Percentiles rank a stretch among this genome's conserved stretches.
Conservation (phyloP, 2,888 invertebrate species). For the Conus canariensis region DNA sequence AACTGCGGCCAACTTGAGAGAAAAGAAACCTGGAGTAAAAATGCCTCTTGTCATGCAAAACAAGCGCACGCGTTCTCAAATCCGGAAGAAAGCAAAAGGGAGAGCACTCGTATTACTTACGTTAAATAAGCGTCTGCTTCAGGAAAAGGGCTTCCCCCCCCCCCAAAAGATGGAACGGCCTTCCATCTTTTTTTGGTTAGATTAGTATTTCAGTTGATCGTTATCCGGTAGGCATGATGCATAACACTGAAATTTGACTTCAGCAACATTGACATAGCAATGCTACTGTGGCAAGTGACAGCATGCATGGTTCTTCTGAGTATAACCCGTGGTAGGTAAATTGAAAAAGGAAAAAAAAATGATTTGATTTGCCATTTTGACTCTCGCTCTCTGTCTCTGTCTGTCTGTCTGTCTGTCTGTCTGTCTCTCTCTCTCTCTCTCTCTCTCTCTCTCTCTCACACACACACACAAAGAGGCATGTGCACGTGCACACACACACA, state of each 20-base stretch:
- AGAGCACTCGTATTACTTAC: neutral
- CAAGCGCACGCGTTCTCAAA: neutral
- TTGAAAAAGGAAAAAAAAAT: too few relatives aligned
- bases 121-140: neutral
- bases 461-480: neutral
- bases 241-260: too few relatives aligned
- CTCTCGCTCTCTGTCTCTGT: too few relatives aligned
- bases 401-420: too few relatives aligned
- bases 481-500: neutral
- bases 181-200: too few relatives aligned
- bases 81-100: neutral
- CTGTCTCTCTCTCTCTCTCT: too few relatives aligned
- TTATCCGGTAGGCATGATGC: too few relatives aligned
- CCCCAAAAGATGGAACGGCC: too few relatives aligned
- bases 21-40: neutral
- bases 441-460: too few relatives aligned
- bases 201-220: too few relatives aligned
- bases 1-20: neutral
- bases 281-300: neutral
- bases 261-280: too few relatives aligned
- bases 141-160: neutral
- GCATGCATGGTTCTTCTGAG: neutral
- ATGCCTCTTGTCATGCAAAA: neutral
- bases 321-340: neutral
- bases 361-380: too few relatives aligned